These are phyloP conservation scores for Phasianus colchicus DNA, from an alignment of 2,113 vertebrate genomes.

Conservation along the genomic window DNA sequence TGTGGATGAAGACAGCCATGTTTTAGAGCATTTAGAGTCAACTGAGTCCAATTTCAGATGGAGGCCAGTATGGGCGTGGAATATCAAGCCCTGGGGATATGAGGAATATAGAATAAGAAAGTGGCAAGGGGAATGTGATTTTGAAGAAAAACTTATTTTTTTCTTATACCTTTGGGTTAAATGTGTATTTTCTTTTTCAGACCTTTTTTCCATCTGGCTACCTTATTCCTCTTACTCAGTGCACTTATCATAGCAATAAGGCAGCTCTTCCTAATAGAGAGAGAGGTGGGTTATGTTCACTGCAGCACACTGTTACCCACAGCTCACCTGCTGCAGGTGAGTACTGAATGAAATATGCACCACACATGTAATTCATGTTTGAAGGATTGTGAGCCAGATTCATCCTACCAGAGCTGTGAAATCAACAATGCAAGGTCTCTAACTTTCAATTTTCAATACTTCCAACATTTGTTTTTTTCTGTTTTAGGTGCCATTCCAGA, in stretches of 20 bases:
- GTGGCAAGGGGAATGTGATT: neutral
- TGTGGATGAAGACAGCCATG: too few relatives aligned
- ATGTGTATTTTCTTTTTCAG: constrained; percentile 69
- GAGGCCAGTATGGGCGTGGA: neutral
- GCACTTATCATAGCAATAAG: constrained; percentile 76
- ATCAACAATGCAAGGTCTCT: fast-evolving
- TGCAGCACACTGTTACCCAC: constrained; percentile 81
- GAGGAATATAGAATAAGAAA: neutral
- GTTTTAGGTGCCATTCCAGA: constrained; percentile 84
- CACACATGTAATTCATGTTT: neutral
- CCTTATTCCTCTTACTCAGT: constrained; percentile 89
- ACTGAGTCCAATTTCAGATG: neutral
- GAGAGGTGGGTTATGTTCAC: constrained; percentile 74
- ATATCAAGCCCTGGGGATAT: neutral
- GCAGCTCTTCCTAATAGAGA: constrained; percentile 60
- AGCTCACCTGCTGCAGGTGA: constrained; percentile 85
- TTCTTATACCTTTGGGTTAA: neutral
- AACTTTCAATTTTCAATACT: neutral
- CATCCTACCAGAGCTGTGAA: neutral
- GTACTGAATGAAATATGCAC: neutral
- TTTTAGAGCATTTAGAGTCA: neutral
- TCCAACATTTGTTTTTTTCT: constrained; percentile 1
- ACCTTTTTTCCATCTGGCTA: constrained; percentile 89
- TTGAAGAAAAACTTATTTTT: neutral
- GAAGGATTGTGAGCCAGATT: fast-evolving